Conservation (phyloP, 2,113 vertebrate species). For the Indicator maculatus region DNA sequence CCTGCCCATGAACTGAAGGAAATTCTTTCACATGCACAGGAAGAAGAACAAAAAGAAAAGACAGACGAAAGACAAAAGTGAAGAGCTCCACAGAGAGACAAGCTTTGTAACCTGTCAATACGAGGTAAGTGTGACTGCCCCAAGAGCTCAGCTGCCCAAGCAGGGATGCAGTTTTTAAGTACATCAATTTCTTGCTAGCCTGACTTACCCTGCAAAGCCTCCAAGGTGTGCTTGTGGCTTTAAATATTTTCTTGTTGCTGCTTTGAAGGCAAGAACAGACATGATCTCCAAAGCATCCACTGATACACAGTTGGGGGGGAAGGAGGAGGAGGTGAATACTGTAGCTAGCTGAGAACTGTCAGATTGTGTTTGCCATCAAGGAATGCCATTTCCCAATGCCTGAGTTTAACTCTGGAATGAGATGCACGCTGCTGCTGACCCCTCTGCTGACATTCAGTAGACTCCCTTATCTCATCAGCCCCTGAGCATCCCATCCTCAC, state of each 20-base stretch:
- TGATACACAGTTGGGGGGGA: background rate
- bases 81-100: background rate
- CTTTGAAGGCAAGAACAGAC: slow-evolving; percentile 67
- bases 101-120: background rate
- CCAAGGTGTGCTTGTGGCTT: slow-evolving; percentile 54
- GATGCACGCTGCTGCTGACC: slow-evolving; percentile 63
- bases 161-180: background rate
- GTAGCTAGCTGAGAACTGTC: slow-evolving; percentile 66
- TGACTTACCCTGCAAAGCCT: slow-evolving; percentile 27
- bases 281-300: slow-evolving; percentile 37
- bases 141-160: background rate
- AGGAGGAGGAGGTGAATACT: slow-evolving; percentile 41
- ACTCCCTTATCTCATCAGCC: slow-evolving; percentile 59
- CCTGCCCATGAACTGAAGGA: slow-evolving; percentile 20
- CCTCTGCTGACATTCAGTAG: slow-evolving; percentile 57
- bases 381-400: slow-evolving; percentile 69
- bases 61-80: background rate
- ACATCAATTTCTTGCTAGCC: background rate
- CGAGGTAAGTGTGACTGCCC: background rate
- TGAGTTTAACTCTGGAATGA: slow-evolving; percentile 66
- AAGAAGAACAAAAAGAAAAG: background rate
- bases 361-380: slow-evolving; percentile 71
- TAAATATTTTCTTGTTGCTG: slow-evolving; percentile 58
- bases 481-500: slow-evolving; percentile 61
- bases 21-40: slow-evolving; percentile 25